phyloP scores from a whole-genome alignment of 2,113 vertebrate genomes.

The Bostrychus sinensis region DNA sequence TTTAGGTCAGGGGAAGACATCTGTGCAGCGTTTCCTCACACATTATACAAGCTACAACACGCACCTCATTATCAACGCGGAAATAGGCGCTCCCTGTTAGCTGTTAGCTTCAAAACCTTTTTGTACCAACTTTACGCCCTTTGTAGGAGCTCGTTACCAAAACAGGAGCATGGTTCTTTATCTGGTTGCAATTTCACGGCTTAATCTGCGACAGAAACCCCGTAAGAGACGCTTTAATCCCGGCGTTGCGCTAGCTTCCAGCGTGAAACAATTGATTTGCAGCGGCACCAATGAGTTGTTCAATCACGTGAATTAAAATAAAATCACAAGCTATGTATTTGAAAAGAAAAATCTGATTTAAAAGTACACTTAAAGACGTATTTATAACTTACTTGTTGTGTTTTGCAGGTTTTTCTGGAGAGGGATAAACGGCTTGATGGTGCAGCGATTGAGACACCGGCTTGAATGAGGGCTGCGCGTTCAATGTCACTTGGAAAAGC shows the following conservation, averaged over 20 bases:
- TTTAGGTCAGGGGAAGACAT: too few relatives aligned
- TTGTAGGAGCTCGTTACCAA: neutral
- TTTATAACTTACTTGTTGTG: slow-evolving; percentile 11
- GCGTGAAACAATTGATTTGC: slow-evolving; percentile 13
- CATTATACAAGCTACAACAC: slow-evolving; percentile 33
- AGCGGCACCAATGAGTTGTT: slow-evolving; percentile 7
- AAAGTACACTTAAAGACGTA: accelerated
- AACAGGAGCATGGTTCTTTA: neutral
- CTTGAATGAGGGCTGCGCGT: slow-evolving; percentile 29
- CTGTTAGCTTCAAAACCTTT: neutral
- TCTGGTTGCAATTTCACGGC: neutral
- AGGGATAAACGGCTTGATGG: slow-evolving; percentile 31
- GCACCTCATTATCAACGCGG: slow-evolving; percentile 60
- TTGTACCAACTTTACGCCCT: neutral
- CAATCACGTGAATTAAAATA: neutral
- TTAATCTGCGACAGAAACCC: neutral
- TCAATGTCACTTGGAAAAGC: slow-evolving; percentile 30
- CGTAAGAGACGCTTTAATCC: neutral
- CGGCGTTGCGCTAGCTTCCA: slow-evolving; percentile 35
- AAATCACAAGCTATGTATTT: neutral
- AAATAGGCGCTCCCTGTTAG: slow-evolving; percentile 53
- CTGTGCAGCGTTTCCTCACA: neutral
- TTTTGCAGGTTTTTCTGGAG: neutral
- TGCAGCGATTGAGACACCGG: slow-evolving; percentile 13
- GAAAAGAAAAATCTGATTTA: neutral